Conservation (phyloP, 2,797 vertebrate genomes). For the Sebastes taczanowskii region DNA sequence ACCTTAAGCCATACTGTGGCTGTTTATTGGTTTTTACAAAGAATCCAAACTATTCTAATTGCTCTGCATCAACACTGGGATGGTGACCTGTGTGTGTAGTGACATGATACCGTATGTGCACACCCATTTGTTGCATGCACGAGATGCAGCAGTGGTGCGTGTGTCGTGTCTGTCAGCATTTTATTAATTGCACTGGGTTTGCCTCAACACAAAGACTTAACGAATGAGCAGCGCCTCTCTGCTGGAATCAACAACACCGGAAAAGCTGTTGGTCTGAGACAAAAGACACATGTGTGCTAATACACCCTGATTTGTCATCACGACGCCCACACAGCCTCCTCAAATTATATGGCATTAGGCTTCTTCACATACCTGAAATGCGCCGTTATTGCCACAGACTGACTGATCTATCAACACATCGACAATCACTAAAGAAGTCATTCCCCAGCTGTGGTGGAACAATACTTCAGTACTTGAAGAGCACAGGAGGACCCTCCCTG, state of each 20-base stretch:
- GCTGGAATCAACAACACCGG: constrained; percentile 39
- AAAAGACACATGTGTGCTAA: constrained; percentile 29
- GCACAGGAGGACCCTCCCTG: constrained; percentile 6
- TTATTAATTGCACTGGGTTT: constrained; percentile 53
- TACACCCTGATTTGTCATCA: constrained; percentile 51
- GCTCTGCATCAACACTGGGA: constrained; percentile 8
- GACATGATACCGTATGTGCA: neutral
- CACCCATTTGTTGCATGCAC: constrained; percentile 29
- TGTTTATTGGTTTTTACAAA: constrained; percentile 24
- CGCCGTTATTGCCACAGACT: constrained; percentile 9
- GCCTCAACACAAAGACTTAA: constrained; percentile 42
- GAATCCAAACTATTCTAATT: constrained; percentile 34
- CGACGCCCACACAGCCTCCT: neutral
- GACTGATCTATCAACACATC: constrained; percentile 36
- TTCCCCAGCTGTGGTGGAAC: constrained; percentile 3
- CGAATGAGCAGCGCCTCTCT: constrained; percentile 38
- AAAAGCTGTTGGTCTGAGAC: constrained; percentile 27
- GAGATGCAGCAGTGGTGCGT: constrained; percentile 27
- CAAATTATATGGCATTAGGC: constrained; percentile 31
- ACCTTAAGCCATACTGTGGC: constrained; percentile 9
- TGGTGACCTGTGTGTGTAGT: neutral
- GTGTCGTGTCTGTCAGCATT: constrained; percentile 60
- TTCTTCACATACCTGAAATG: constrained; percentile 35
- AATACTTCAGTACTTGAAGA: constrained; percentile 13
- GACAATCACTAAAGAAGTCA: neutral